Conservation (phyloP, 2,797 vertebrate genomes). For the Psittacula echo region DNA sequence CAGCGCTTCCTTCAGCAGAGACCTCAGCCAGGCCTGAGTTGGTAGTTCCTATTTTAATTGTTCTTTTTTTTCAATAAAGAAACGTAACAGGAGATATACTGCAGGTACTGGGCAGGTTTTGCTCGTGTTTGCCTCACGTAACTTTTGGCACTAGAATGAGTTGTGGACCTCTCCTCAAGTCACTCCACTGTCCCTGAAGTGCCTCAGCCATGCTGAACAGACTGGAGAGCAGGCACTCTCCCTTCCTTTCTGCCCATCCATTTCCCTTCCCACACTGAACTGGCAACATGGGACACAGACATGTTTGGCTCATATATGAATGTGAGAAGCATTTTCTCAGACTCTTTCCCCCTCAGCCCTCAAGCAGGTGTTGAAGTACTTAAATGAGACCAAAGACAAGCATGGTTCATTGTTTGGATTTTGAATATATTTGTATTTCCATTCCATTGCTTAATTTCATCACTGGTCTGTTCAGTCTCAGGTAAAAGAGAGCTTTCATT, state of each 20-base stretch:
- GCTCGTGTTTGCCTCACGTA: background rate
- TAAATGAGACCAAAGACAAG: conserved; percentile 72
- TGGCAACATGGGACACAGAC: background rate
- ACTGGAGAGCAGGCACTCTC: background rate
- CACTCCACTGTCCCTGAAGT: background rate
- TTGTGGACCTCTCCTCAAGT: background rate
- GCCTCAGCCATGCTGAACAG: conserved; percentile 9
- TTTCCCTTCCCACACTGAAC: background rate
- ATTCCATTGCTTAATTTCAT: conserved; percentile 61
- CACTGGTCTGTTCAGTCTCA: conserved; percentile 78
- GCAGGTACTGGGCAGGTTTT: background rate
- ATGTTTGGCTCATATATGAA: background rate
- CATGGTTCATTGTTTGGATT: conserved; percentile 53
- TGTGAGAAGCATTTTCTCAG: background rate
- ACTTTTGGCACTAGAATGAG: background rate
- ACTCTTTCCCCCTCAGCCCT: background rate
- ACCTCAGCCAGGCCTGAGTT: background rate
- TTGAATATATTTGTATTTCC: conserved; percentile 59
- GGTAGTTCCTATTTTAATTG: background rate
- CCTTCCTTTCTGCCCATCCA: background rate
- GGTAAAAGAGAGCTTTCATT: conserved; percentile 76
- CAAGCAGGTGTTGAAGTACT: conserved; percentile 37
- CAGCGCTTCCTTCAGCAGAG: background rate
- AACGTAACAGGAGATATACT: background rate
- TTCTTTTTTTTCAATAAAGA: background rate